Evolutionary conservation across 2,888 invertebrate species (phyloP).

Genomic region (Boloria selene): DNA sequence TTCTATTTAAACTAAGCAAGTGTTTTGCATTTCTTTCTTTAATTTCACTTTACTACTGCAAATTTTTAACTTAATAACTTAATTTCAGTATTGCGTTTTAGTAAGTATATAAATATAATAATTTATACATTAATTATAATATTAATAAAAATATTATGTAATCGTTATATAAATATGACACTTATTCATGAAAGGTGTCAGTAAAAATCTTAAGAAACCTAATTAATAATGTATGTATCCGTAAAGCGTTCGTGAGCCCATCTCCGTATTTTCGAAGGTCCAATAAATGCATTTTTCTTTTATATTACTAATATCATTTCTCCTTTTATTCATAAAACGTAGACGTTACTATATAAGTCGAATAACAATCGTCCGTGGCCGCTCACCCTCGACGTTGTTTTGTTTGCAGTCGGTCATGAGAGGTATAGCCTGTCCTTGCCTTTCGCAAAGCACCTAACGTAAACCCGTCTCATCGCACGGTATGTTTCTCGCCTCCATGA

Average conservation of each 20-base stretch:
- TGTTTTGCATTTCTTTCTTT: too few relatives aligned
- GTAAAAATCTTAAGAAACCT: neutral
- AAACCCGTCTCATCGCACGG: constrained; percentile 57
- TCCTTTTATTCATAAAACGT: constrained; percentile 52
- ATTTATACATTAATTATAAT: too few relatives aligned
- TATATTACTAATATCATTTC: constrained; percentile 62
- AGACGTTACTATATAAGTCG: constrained; percentile 61
- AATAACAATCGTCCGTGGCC: constrained; percentile 70
- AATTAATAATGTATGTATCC: neutral
- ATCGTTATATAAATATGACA: too few relatives aligned
- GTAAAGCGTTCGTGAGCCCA: neutral
- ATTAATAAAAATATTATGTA: too few relatives aligned
- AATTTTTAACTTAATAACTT: too few relatives aligned
- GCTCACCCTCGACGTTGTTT: constrained; percentile 65
- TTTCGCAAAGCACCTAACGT: constrained; percentile 53
- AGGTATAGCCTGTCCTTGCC: constrained; percentile 56
- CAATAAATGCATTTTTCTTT: constrained; percentile 62
- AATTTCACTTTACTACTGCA: too few relatives aligned
- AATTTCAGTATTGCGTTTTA: too few relatives aligned
- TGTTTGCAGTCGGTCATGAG: constrained; percentile 63
- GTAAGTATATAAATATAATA: too few relatives aligned
- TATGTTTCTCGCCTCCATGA: constrained; percentile 62
- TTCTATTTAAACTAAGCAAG: too few relatives aligned
- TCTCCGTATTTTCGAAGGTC: constrained; percentile 47
- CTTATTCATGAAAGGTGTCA: too few relatives aligned